Evolutionary conservation across 2,797 vertebrate genomes (phyloP).

Genomic region (Triplophysa yarkandensis): DNA sequence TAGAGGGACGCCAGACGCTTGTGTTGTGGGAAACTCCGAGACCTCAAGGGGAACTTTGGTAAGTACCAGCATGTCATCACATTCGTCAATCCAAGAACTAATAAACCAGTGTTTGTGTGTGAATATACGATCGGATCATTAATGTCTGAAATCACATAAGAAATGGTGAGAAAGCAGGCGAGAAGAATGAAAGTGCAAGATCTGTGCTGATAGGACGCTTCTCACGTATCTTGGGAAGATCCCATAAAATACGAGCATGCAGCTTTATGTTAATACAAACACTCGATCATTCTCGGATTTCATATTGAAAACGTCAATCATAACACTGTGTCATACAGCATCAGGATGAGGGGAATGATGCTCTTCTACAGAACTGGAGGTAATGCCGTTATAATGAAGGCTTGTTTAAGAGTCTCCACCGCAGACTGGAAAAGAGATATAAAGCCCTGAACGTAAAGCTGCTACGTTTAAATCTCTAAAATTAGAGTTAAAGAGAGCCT

Average conservation of each 20-base stretch:
- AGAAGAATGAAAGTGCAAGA: background rate
- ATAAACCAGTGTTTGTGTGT: slow-evolving; percentile 15
- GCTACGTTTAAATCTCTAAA: background rate
- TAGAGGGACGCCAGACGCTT: slow-evolving; percentile 12
- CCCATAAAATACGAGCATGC: slow-evolving; percentile 20
- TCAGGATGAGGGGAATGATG: background rate
- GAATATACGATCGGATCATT: background rate
- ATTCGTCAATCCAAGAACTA: slow-evolving; percentile 2
- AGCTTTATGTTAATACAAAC: background rate
- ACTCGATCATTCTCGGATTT: slow-evolving; percentile 40
- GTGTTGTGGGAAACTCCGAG: slow-evolving; percentile 19
- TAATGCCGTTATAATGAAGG: slow-evolving; percentile 39
- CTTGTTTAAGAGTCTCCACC: slow-evolving; percentile 40
- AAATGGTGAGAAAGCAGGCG: background rate
- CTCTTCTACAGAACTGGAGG: slow-evolving; percentile 19
- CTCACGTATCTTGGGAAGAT: slow-evolving; percentile 46
- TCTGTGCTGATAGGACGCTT: slow-evolving; percentile 31
- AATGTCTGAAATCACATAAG: background rate
- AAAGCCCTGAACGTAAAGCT: slow-evolving; percentile 31
- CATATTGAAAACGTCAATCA: slow-evolving; percentile 24
- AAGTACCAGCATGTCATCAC: slow-evolving; percentile 25
- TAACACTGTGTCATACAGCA: slow-evolving; percentile 12
- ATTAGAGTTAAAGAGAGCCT: background rate
- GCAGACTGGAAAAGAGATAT: slow-evolving; percentile 43
- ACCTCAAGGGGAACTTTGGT: slow-evolving; percentile 14